phyloP scores from a whole-genome alignment of 2,113 vertebrate genomes.

The Brachypteracias leptosomus region DNA sequence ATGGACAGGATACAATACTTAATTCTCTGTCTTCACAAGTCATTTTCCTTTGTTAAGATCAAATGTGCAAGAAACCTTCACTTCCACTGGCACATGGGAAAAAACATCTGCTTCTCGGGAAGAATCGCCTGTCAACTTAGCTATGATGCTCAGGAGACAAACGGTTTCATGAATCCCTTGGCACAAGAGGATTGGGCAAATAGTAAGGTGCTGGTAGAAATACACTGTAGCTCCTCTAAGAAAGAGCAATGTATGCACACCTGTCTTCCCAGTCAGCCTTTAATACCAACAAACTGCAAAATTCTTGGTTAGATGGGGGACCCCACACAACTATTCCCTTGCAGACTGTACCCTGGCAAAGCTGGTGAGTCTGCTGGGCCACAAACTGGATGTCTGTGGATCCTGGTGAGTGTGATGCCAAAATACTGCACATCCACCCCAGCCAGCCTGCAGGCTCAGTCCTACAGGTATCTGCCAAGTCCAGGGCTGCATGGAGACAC shows the following conservation, averaged over 20 bases:
- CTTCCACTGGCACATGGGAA: background rate
- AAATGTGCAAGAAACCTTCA: background rate
- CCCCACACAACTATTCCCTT: background rate
- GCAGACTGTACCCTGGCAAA: background rate
- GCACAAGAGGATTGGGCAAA: background rate
- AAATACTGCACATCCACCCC: background rate
- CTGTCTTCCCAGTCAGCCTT: background rate
- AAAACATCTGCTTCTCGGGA: background rate
- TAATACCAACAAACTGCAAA: background rate
- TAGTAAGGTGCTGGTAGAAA: background rate
- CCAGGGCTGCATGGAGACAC: background rate
- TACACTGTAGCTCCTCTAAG: background rate
- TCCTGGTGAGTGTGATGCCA: background rate
- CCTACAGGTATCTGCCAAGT: background rate
- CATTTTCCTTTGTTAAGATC: background rate
- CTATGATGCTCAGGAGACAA: background rate
- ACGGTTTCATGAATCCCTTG: background rate
- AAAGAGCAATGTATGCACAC: background rate
- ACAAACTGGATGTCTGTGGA: background rate
- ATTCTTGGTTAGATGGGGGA: background rate
- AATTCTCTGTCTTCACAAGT: background rate
- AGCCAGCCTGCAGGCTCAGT: background rate
- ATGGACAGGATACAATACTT: background rate
- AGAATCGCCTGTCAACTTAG: background rate
- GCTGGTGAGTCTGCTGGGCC: background rate